These are phyloP conservation scores for Aurelia coerulea DNA, from an alignment of 30 jellyfish, hydroid and myxozoan genomes.

Conservation along the genomic window DNA sequence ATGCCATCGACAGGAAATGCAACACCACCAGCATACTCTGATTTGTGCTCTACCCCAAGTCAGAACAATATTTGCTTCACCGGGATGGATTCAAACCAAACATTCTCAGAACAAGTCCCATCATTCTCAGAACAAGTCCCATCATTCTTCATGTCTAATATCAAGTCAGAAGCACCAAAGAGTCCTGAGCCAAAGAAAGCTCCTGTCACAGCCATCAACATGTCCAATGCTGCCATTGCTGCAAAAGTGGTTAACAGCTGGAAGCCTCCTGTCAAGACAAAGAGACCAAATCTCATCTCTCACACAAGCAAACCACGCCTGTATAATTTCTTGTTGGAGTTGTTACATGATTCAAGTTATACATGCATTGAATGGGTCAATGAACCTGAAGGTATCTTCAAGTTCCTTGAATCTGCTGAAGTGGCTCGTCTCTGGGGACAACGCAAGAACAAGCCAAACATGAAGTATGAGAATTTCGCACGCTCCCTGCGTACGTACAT, in stretches of 20 bases:
- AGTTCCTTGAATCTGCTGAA: conserved; percentile 80
- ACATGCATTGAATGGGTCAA: conserved; percentile 92
- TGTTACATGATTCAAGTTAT: conserved; percentile 66
- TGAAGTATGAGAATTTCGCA: conserved; percentile 96
- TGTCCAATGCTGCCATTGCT: conserved; percentile 1
- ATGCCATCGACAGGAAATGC: not conserved
- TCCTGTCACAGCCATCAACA: not conserved
- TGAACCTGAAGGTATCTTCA: conserved; percentile 77
- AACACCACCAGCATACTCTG: not conserved
- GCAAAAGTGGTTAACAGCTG: conserved; percentile 7
- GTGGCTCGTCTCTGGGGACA: conserved; percentile 96
- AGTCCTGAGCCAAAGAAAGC: not conserved
- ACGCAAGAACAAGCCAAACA: conserved; percentile 88
- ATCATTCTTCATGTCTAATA: not conserved
- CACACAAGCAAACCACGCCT: conserved; percentile 82
- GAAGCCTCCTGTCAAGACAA: conserved; percentile 30
- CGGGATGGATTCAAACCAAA: not conserved
- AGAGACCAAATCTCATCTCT: conserved; percentile 17
- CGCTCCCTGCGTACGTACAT: conserved; percentile 91
- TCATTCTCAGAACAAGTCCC: not conserved
- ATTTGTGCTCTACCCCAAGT: not conserved
- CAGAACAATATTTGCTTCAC: not conserved
- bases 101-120: not conserved
- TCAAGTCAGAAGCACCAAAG: not conserved
- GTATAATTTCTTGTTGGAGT: conserved; percentile 71